phyloP scores from a whole-genome alignment of 2,797 vertebrate genomes.

The Naso thynnoides region DNA sequence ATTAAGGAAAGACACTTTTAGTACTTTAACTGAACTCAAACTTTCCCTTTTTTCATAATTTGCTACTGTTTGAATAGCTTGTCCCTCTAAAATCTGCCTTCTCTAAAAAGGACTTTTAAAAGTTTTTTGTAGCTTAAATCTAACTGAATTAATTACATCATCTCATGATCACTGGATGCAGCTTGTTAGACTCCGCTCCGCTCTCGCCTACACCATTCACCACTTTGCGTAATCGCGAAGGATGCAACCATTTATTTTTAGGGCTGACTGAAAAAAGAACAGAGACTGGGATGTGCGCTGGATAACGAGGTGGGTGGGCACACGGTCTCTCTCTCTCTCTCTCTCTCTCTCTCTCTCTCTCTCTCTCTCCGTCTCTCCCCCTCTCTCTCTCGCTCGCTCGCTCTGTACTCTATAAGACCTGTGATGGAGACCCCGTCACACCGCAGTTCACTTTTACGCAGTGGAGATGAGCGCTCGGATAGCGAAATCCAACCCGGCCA shows the following conservation, averaged over 20 bases:
- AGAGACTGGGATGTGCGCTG: conserved; percentile 32
- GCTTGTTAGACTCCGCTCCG: background rate
- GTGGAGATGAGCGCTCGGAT: conserved; percentile 78
- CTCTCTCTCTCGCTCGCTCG: conserved; percentile 43
- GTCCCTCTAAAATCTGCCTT: background rate
- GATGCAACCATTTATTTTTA: conserved; percentile 65
- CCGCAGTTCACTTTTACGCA: conserved; percentile 74
- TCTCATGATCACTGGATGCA: background rate
- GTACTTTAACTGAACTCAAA: background rate
- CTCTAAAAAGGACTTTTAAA: too few relatives aligned
- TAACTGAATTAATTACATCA: conserved; percentile 17
- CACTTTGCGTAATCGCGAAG: conserved; percentile 46
- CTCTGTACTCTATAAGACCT: conserved; percentile 78
- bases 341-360: conserved; percentile 27
- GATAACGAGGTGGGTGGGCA: conserved; percentile 65
- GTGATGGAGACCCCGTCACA: conserved; percentile 80
- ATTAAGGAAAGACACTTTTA: conserved; percentile 5
- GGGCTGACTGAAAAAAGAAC: conserved; percentile 24
- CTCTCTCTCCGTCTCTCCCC: conserved; percentile 31
- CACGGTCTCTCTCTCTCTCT: conserved; percentile 5
- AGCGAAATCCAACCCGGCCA: conserved; percentile 80
- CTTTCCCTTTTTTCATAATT: background rate
- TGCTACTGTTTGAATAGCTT: background rate
- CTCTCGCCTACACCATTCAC: conserved; percentile 6
- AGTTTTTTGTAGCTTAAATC: too few relatives aligned